A percentile compares a stretch with the other conserved stretches of the same genome.
These are phyloP conservation scores for Rhinopomastus cyanomelas DNA, from an alignment of 2,113 vertebrate genomes.

Conservation along the genomic window DNA sequence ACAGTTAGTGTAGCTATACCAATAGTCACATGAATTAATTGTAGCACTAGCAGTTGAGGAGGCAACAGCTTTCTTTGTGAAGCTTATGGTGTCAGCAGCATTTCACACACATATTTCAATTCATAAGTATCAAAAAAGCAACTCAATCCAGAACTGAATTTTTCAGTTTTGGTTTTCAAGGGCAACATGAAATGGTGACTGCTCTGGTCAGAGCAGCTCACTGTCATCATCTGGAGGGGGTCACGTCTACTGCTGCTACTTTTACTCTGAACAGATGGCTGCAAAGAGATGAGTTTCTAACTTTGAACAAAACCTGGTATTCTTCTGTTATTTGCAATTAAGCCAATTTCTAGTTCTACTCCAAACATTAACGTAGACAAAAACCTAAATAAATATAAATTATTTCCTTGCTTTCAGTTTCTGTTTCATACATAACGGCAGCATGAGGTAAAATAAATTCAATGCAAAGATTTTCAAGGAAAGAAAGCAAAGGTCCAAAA, in stretches of 20 bases:
- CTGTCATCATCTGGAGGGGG: neutral
- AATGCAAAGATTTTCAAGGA: neutral
- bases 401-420: neutral
- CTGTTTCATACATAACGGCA: neutral
- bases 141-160: neutral
- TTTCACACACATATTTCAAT: neutral
- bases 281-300: neutral
- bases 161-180: neutral
- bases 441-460: neutral
- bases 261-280: conserved; percentile 13
- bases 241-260: conserved; percentile 6
- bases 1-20: neutral
- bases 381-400: neutral
- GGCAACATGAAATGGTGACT: neutral
- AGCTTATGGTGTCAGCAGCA: neutral
- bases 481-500: neutral
- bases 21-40: neutral
- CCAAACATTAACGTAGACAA: neutral
- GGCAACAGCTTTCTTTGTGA: neutral
- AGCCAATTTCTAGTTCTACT: neutral
- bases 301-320: conserved; percentile 8
- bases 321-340: neutral
- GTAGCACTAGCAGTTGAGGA: conserved; percentile 24
- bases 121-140: neutral
- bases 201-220: neutral